phyloP scores from a whole-genome alignment of 2,888 invertebrate species.

The Empis stercorea region DNA sequence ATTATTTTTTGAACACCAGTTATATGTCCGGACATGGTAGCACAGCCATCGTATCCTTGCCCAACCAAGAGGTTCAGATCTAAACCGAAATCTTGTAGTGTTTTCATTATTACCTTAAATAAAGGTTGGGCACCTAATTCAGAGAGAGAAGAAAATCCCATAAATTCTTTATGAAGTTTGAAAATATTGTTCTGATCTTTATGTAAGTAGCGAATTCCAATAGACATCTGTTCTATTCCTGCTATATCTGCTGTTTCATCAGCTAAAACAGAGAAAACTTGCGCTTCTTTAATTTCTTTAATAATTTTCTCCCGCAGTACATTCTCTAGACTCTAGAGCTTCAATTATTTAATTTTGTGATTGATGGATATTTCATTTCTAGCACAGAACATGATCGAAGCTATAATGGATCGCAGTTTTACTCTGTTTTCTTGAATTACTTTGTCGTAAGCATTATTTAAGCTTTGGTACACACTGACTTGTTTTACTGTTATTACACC shows the following conservation, averaged over 20 bases:
- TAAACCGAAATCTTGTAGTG: constrained; percentile 8
- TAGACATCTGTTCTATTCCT: constrained; percentile 18
- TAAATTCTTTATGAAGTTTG: constrained; percentile 17
- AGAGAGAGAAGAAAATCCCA: constrained; percentile 18
- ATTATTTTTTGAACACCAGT: constrained; percentile 19
- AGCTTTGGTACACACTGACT: too few relatives aligned
- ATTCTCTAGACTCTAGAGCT: too few relatives aligned
- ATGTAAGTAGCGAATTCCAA: not conserved
- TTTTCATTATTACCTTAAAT: constrained; percentile 12
- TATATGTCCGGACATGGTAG: constrained; percentile 20
- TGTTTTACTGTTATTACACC: too few relatives aligned
- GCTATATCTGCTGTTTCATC: constrained; percentile 20
- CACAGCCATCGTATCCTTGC: constrained; percentile 20
- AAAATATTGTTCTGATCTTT: too few relatives aligned
- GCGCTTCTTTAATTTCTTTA: too few relatives aligned
- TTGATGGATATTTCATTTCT: too few relatives aligned
- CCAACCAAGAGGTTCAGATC: constrained; percentile 17
- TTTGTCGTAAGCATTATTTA: too few relatives aligned
- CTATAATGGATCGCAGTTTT: too few relatives aligned
- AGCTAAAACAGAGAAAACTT: constrained; percentile 16
- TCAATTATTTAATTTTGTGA: too few relatives aligned
- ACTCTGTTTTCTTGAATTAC: too few relatives aligned
- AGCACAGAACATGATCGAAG: too few relatives aligned
- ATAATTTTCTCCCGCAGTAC: too few relatives aligned
- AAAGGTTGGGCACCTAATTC: constrained; percentile 17